phyloP scores from a whole-genome alignment of 2,797 vertebrate genomes.

The Eulemur coronatus region DNA sequence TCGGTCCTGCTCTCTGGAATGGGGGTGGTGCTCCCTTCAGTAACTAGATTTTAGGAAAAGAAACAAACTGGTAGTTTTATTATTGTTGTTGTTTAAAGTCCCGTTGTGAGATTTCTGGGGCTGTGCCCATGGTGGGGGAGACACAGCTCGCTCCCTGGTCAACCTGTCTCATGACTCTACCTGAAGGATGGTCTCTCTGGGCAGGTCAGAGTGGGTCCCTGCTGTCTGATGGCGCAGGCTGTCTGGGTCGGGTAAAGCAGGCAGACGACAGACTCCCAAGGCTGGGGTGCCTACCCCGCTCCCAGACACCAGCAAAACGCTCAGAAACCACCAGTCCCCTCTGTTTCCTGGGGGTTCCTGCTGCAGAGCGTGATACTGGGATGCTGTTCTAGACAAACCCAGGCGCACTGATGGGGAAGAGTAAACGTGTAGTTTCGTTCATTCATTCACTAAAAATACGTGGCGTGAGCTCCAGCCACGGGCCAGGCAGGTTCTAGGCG shows the following conservation, averaged over 20 bases:
- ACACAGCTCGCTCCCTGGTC: neutral
- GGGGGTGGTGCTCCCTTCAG: neutral
- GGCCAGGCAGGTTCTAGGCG: fast-evolving
- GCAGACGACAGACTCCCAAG: neutral
- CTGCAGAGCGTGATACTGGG: neutral
- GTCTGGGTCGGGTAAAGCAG: neutral
- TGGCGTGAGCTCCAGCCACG: fast-evolving
- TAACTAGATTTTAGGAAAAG: neutral
- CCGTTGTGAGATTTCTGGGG: neutral
- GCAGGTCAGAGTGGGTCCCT: fast-evolving
- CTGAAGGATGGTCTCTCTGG: neutral
- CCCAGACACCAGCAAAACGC: too few relatives aligned
- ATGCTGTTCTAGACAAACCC: too few relatives aligned
- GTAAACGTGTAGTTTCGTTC: too few relatives aligned
- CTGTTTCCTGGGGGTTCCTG: neutral
- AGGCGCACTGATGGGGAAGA: neutral
- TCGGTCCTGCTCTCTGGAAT: neutral
- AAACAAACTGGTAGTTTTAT: neutral
- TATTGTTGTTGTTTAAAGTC: neutral
- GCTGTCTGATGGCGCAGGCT: neutral
- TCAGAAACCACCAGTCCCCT: neutral
- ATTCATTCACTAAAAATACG: fast-evolving
- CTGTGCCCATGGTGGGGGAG: fast-evolving
- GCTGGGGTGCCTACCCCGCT: neutral
- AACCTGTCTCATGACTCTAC: fast-evolving